Evolutionary conservation across 2,888 invertebrate genomes (phyloP), one percentile per base, ranked within the genome.

Genomic region (Melanostoma scalare): DNA sequence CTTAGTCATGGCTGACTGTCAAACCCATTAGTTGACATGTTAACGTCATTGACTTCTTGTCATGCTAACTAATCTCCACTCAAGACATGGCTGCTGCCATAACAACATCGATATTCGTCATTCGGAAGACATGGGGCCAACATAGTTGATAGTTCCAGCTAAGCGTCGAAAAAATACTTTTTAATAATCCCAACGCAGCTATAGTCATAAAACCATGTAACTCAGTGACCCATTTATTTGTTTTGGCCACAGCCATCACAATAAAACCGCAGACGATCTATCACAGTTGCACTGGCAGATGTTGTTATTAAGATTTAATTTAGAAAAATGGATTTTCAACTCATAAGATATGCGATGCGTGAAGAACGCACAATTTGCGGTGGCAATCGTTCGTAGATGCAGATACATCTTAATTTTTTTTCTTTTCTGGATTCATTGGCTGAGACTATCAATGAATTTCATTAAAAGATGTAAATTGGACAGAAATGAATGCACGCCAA

Each of bases 291-390:
- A 53, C 33, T 36, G 50, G 74, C 82, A 78, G 78, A 84, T 78
- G 74, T 44, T 73, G 35, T 72, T 65, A 74, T 78, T 69, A 65
- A 78, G 58, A 72, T 82, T 78, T 78, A 68, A 74, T 78, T 73
- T 56, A 69, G 73, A 82, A 72, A 78, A 73, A 73, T 78, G 38
- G 30, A 71, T 58, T 63, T 56, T 72, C 50, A 20, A 56, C 58
- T 65, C 46, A 53, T 20, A 71, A 58, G 46, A 58, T 55, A 61
- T 20, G 42, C 65, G 58, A 78, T 71, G 78, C 82, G 74, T 84
- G 65, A 78, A 79, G 65, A 79, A 79, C 67, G 84, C 84, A 75
- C 71, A 53, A 84, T 84, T 75, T 84, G 44, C 67, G 44, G 30
- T 10, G 6, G 84, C 67, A 74, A 75, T 71, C 55, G 38, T 40